Evolutionary conservation across 2,888 invertebrate genomes (phyloP).

Genomic region (Volucella bombylans): DNA sequence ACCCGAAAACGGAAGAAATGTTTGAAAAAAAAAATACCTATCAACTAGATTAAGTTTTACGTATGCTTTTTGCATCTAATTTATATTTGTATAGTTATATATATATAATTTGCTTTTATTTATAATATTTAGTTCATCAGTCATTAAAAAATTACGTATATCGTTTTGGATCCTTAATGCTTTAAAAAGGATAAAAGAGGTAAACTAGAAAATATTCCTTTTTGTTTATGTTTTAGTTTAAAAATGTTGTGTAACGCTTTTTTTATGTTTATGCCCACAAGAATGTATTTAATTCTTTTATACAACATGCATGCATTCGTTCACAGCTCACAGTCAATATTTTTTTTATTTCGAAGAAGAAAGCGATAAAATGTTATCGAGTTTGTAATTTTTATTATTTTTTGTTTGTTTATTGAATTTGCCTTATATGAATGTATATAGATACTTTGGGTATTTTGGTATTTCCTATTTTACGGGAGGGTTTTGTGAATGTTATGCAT

Average conservation of each 20-base stretch:
- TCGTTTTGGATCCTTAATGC: conserved; percentile 75
- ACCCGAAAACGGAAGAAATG: conserved; percentile 51
- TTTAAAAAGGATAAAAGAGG: conserved; percentile 69
- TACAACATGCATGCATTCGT: conserved; percentile 63
- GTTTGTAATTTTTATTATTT: conserved; percentile 16
- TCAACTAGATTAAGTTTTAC: conserved; percentile 72
- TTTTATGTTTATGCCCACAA: conserved; percentile 47
- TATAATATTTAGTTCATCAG: conserved; percentile 75
- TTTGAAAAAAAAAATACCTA: conserved; percentile 56
- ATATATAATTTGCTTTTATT: conserved; percentile 70
- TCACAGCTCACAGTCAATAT: conserved; percentile 69
- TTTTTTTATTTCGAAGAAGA: conserved; percentile 51
- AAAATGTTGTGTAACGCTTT: conserved; percentile 55
- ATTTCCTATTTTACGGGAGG: conserved; percentile 64
- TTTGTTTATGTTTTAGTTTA: conserved; percentile 46
- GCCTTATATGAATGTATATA: conserved; percentile 57
- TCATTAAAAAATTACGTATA: conserved; percentile 79
- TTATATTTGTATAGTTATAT: conserved; percentile 70
- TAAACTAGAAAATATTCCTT: conserved; percentile 73
- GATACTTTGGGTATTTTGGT: conserved; percentile 62
- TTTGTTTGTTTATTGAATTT: conserved; percentile 45
- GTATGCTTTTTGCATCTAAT: conserved; percentile 71
- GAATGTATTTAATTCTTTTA: conserved; percentile 34
- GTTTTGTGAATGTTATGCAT: conserved; percentile 71
- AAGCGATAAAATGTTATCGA: conserved; percentile 19